Conservation (phyloP, 2,113 vertebrate species). For the Bubo bubo region DNA sequence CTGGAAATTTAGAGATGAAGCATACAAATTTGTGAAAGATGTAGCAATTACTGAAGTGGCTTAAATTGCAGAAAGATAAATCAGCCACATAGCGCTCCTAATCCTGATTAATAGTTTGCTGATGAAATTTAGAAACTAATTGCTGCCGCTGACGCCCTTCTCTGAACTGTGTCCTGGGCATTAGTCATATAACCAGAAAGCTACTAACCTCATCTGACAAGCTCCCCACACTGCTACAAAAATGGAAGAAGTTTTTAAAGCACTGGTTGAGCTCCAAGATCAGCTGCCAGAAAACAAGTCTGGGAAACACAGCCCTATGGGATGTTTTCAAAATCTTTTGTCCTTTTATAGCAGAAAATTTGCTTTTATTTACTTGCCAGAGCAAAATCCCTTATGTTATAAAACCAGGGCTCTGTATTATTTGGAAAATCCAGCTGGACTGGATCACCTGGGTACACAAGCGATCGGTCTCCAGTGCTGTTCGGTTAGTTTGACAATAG, state of each 20-base stretch:
- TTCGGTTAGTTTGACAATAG: not conserved
- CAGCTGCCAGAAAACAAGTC: constrained; percentile 74
- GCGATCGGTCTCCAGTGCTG: not conserved
- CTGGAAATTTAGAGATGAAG: not conserved
- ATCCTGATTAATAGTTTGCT: not conserved
- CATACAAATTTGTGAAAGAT: not conserved
- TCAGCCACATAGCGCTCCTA: not conserved
- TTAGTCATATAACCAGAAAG: constrained; percentile 45
- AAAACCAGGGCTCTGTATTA: constrained; percentile 44
- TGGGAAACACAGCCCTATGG: constrained; percentile 72
- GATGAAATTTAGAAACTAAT: constrained; percentile 18
- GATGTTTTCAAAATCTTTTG: constrained; percentile 80
- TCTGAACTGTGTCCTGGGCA: constrained; percentile 6
- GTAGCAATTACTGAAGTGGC: not conserved
- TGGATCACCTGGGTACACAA: constrained; percentile 41
- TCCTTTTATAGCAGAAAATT: constrained; percentile 95
- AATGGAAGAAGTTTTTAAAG: constrained; percentile 74
- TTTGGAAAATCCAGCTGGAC: constrained; percentile 32
- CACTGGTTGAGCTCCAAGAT: constrained; percentile 63
- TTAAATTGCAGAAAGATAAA: constrained; percentile 20
- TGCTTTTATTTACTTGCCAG: constrained; percentile 82
- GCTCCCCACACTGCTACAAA: constrained; percentile 66
- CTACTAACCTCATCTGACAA: constrained; percentile 54
- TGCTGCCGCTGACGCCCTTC: not conserved
- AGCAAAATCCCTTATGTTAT: constrained; percentile 59